Evolutionary conservation across 2,888 invertebrate genomes (phyloP), one percentile per base, ranked within the genome.

Genomic region (Palloptera scutellata): DNA sequence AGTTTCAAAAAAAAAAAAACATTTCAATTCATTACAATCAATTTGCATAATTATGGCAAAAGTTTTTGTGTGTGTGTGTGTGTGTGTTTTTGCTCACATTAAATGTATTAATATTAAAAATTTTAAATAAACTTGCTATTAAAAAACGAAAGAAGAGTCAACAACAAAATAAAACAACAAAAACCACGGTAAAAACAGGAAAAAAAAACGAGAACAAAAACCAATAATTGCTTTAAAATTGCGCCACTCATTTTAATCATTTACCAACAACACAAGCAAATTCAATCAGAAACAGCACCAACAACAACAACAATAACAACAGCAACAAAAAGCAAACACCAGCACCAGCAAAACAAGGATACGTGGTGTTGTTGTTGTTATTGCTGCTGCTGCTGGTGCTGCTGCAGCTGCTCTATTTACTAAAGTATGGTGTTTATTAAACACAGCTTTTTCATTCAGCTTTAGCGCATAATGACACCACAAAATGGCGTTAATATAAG

Each of bases 201-300:
- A 51, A 61, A 67, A 54, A 20, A 48, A 48, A 68, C n/a, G 12
- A 64, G 13, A 55, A 58, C 12, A 12, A 41, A n/a, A 61, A 70
- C 30, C 66, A 70, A 75, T 80, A 79, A 79, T 79, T 79, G 77
- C 76, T 79, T 78, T 74, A 77, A 79, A 79, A 79, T 78, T 76
- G 78, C 80, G 69, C 78, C 77, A 79, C 78, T 79, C 79, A 76
- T 77, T 78, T 80, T 77, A 79, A 79, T 76, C 62, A 72, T 30
- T 4, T 30, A 30, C 30, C 2, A 30, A 30, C 30, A 30, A 30
- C 2, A 75, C 72, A 62, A 53, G 69, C 54, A 64, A 66, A 61
- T 70, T 60, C 30, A 30, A 30, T 4, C 30, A 30, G 30, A 30
- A 30, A 30, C 65, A 67, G 66, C 74, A 75, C 58, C 30, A 64